Conservation (phyloP, 2,888 invertebrate species). For the Volucella bombylans region DNA sequence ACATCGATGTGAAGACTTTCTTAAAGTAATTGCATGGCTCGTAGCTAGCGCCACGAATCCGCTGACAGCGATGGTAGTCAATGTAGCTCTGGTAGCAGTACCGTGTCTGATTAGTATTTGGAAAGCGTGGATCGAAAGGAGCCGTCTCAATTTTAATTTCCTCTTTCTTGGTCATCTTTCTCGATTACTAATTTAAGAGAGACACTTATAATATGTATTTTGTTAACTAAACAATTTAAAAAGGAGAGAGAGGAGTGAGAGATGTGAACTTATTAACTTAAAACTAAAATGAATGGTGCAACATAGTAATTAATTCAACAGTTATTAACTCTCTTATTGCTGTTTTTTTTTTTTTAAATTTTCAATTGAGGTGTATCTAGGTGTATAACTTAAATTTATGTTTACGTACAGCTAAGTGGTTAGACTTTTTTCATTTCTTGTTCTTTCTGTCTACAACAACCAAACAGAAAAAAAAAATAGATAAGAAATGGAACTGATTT, state of each 20-base stretch:
- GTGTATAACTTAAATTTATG: conserved; percentile 40
- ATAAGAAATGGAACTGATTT: conserved; percentile 73
- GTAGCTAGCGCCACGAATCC: conserved; percentile 93
- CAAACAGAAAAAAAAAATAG: not conserved
- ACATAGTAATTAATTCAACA: not conserved
- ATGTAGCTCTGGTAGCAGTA: conserved; percentile 96
- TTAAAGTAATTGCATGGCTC: conserved; percentile 96
- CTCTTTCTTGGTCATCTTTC: conserved; percentile 57
- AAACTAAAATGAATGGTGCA: conserved; percentile 24
- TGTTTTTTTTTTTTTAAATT: not conserved
- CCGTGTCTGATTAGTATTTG: conserved; percentile 96
- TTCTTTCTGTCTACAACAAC: no score
- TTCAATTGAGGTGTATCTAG: not conserved
- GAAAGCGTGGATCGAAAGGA: conserved; percentile 98
- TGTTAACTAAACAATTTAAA: conserved; percentile 1
- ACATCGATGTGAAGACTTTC: conserved; percentile 89
- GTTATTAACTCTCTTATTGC: not conserved
- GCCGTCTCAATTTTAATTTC: conserved; percentile 84
- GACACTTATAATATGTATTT: conserved; percentile 45
- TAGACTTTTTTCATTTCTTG: not conserved
- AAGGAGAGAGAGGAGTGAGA: not conserved
- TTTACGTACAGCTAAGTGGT: not conserved
- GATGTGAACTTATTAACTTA: conserved; percentile 1
- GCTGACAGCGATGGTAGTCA: conserved; percentile 96
- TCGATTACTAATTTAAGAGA: conserved; percentile 63